Evolutionary conservation across 2,888 invertebrate species (phyloP), one percentile per base, ranked within the genome.

Genomic region (Philereme transversata): DNA sequence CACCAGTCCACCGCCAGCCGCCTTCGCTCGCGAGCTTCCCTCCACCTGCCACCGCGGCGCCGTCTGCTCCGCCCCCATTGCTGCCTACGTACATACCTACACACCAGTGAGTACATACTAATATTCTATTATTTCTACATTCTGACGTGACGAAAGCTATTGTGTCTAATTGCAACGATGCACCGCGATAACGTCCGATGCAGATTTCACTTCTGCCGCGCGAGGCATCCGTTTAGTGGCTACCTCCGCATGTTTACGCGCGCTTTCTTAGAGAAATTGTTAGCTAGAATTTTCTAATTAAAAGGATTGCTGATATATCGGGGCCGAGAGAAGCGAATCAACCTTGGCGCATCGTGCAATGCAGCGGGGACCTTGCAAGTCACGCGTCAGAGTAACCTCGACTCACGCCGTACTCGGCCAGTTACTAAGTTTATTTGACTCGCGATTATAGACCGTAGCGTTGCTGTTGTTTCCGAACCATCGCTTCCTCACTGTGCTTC

Each of bases 261-360:
- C 50, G 45, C 60, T 62, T 66, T 65, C 52, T 51, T 34, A 38
- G 40, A n/a, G 38, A 33, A 50, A 57, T 60, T 10, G 10, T 66
- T 50, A 51, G 65, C 63, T 48, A 52, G 49, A 53, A 52, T 52
- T 60, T 69, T 62, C 35, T 62, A 66, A 64, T 57, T 63, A 61
- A 54, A 75, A 74, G 74, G 75, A 74, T 75, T 82, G 81, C 76
- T 43, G 47, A 82, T 84, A 81, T 80, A 83, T 82, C 75, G 77
- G 75, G 78, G 80, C 75, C 71, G 81, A 86, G 83, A 84, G 83
- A 84, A 86, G 85, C 83, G 83, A 84, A 79, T 83, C 90, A 91
- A 92, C 92, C 92, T 92, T 92, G 92, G 90, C 88, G 90, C 92
- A 91, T 92, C 91, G 90, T 89, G 90, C 90, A 91, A 87, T 92